A percentile compares a stretch with the other conserved stretches of the same genome.
Conservation (phyloP, 1,140 invertebrate genomes). For the Aethina tumida region DNA sequence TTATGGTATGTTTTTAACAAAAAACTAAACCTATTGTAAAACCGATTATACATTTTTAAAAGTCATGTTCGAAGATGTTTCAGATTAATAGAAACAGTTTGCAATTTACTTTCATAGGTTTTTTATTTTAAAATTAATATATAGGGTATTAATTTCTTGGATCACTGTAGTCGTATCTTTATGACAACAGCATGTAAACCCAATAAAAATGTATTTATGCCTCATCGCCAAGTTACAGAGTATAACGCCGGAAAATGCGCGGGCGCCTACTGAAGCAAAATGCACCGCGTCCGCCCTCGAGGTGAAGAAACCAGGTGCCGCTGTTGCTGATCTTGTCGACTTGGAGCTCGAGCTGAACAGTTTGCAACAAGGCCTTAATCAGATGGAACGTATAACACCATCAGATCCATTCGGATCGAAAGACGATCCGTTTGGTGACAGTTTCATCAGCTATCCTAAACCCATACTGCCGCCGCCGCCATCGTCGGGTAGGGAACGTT, state of each 20-base stretch:
- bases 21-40: too few relatives aligned
- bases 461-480: constrained; percentile 55
- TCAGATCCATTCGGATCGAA: constrained; percentile 49
- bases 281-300: constrained; percentile 13
- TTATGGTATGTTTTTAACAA: too few relatives aligned
- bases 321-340: constrained; percentile 79
- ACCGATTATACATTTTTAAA: too few relatives aligned
- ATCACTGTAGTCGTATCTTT: too few relatives aligned
- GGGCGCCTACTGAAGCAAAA: constrained; percentile 21
- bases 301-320: constrained; percentile 24
- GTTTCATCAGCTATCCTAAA: constrained; percentile 56
- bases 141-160: too few relatives aligned
- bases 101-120: too few relatives aligned
- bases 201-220: too few relatives aligned
- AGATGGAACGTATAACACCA: constrained; percentile 77
- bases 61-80: too few relatives aligned
- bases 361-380: constrained; percentile 76
- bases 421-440: constrained; percentile 55
- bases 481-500: constrained; percentile 38
- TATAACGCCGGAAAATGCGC: constrained; percentile 14
- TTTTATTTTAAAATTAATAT: too few relatives aligned
- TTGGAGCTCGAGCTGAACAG: constrained; percentile 86
- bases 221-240: too few relatives aligned
- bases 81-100: too few relatives aligned
- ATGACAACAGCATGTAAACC: too few relatives aligned